Evolutionary conservation across 2,888 invertebrate genomes (phyloP).

Genomic region (Tachina fera): DNA sequence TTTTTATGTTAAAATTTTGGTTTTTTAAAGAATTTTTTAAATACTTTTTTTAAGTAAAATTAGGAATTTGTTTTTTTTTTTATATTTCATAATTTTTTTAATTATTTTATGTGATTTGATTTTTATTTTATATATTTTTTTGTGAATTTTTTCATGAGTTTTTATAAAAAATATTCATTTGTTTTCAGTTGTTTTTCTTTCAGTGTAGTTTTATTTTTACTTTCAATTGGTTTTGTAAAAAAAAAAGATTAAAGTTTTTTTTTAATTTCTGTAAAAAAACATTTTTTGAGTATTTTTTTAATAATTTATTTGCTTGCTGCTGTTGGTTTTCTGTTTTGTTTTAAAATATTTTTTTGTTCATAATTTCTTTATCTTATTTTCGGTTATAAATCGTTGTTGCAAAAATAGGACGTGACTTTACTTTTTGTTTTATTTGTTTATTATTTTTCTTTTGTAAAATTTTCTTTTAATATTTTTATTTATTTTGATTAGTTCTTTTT

Average conservation of each 20-base stretch:
- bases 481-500: constrained; percentile 64
- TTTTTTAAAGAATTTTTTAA: constrained; percentile 53
- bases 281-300: constrained; percentile 66
- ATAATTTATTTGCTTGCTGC: constrained; percentile 55
- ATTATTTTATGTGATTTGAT: constrained; percentile 63
- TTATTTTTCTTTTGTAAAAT: constrained; percentile 72
- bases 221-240: constrained; percentile 63
- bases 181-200: constrained; percentile 32
- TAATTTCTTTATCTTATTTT: constrained; percentile 52
- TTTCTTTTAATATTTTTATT: constrained; percentile 48
- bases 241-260: constrained; percentile 70
- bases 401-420: constrained; percentile 83
- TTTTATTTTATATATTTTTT: constrained; percentile 48
- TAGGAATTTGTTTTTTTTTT: constrained; percentile 65
- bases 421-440: constrained; percentile 69
- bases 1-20: constrained; percentile 34
- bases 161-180: constrained; percentile 65
- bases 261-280: constrained; percentile 56
- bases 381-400: constrained; percentile 82
- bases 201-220: constrained; percentile 52
- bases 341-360: constrained; percentile 68
- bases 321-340: constrained; percentile 69
- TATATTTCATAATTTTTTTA: constrained; percentile 63
- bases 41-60: constrained; percentile 49
- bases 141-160: constrained; percentile 38